Evolutionary conservation across 2,113 vertebrate species (phyloP), one percentile per base, ranked within the genome.

Genomic region (Anarhynchus alexandrinus): DNA sequence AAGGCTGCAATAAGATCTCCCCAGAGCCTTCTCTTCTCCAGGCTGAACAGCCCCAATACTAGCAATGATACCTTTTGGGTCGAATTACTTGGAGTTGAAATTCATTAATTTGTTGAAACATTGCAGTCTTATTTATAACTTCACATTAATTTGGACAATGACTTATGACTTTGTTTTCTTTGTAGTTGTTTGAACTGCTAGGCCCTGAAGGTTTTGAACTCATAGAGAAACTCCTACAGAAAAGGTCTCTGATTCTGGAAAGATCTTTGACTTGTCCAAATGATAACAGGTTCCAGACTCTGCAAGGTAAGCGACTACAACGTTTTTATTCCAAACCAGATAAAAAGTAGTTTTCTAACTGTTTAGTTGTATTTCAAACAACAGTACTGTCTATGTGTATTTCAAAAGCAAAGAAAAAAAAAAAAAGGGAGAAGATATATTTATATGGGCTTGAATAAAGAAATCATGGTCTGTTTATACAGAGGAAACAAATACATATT

Each of bases 201-300:
- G 99, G 99, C 78, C 99, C 99, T 85, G 99, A 99, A 95, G 99
- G 99, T 77, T 98, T 99, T 93, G 99, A 99, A 97, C 98, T 99
- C 94, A 99, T 99, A 98, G 99, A 99, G 90, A 98, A 98, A 64
- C 99, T 99, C 10, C 98, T 99, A 27, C 99, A 99, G 96, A 98
- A 98, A 42, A 98, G 99, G 97, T 93, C 97, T 49, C 91, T 96
- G 71, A 99, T 99, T 93, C 98, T 99, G 79, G 98, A 99, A 94
- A 98, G 96, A 67, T 98, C 99, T 92, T 97, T 99, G 78, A 92
- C 97, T 90, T 95, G 96, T 81, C 94, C 98, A 76, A 94, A 97
- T 93, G 99, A 99, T 92, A 97, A 97, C 88, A 98, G 98, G 77
- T 95, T 98, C 47, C 97, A 98, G 55, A 95, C 72, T 96, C 96